A percentile compares a stretch with the other conserved stretches of the same genome.
Evolutionary conservation across 2,797 vertebrate species (phyloP).

Genomic region (Potorous gilbertii): DNA sequence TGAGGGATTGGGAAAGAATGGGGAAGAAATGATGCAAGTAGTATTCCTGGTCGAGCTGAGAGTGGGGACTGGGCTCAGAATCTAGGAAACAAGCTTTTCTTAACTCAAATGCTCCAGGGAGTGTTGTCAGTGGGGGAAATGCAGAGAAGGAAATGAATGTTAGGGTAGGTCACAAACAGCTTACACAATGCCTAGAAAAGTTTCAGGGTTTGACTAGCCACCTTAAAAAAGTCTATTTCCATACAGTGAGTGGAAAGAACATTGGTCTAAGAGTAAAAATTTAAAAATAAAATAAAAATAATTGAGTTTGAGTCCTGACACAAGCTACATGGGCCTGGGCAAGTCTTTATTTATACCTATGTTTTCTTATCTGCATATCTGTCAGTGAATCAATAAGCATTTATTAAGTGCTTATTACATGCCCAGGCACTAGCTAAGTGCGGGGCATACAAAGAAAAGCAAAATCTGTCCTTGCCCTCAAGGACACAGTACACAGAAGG

Average conservation of each 20-base stretch:
- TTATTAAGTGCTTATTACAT: background rate
- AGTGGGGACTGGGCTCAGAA: conserved; percentile 2
- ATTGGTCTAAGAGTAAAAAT: background rate
- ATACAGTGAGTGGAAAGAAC: background rate
- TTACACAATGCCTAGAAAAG: conserved; percentile 16
- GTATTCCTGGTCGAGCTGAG: conserved; percentile 24
- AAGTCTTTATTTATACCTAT: background rate
- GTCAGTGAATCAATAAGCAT: background rate
- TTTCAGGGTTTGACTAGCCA: background rate
- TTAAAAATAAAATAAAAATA: background rate
- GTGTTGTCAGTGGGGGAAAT: background rate
- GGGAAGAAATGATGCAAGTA: conserved; percentile 8
- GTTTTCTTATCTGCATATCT: background rate
- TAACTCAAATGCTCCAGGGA: background rate
- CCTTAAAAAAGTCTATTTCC: conserved; percentile 35
- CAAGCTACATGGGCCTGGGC: background rate
- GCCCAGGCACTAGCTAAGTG: background rate
- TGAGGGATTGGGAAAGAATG: background rate
- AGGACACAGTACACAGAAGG: background rate
- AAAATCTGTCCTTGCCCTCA: background rate
- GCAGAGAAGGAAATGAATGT: conserved; percentile 22
- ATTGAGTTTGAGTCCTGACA: background rate
- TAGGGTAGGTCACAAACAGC: background rate
- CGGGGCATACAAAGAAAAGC: background rate
- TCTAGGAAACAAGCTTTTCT: conserved; percentile 43